These are phyloP conservation scores for Acipenser transmontanus DNA, from an alignment of 2,797 vertebrate genomes.

Conservation along the genomic window DNA sequence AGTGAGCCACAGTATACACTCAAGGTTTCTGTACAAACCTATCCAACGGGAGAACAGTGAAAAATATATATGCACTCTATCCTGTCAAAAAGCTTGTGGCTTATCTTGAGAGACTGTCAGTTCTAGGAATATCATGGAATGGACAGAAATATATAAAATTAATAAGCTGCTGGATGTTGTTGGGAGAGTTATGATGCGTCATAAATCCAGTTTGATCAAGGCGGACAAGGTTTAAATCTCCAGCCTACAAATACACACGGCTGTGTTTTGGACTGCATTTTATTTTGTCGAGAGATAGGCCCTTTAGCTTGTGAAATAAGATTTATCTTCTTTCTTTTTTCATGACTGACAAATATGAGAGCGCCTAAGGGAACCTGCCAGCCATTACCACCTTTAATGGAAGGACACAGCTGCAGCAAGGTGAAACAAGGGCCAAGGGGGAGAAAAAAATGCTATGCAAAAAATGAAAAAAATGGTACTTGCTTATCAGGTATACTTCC, in stretches of 20 bases:
- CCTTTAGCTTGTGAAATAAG: conserved; percentile 85
- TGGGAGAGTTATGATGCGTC: conserved; percentile 94
- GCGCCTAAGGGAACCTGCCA: conserved; percentile 73
- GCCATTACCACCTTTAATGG: conserved; percentile 80
- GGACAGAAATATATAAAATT: conserved; percentile 99
- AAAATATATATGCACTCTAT: conserved; percentile 97
- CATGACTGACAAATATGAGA: conserved; percentile 84
- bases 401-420: conserved; percentile 79
- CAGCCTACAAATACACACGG: conserved; percentile 84
- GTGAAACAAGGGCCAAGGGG: conserved; percentile 83
- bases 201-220: conserved; percentile 99
- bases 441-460: conserved; percentile 46
- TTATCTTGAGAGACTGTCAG: conserved; percentile 99
- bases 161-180: conserved; percentile 99
- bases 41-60: conserved; percentile 87
- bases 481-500: conserved; percentile 71
- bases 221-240: conserved; percentile 96
- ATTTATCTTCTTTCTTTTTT: conserved; percentile 76
- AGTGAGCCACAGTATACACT: conserved; percentile 62
- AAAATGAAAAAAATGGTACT: conserved; percentile 62
- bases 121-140: conserved; percentile 94
- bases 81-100: conserved; percentile 95
- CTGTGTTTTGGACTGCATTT: conserved; percentile 86
- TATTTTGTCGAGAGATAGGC: conserved; percentile 85
- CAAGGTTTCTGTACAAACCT: conserved; percentile 80